These are phyloP conservation scores for Tholera decimalis DNA, from an alignment of 2,888 invertebrate species.

Conservation along the genomic window DNA sequence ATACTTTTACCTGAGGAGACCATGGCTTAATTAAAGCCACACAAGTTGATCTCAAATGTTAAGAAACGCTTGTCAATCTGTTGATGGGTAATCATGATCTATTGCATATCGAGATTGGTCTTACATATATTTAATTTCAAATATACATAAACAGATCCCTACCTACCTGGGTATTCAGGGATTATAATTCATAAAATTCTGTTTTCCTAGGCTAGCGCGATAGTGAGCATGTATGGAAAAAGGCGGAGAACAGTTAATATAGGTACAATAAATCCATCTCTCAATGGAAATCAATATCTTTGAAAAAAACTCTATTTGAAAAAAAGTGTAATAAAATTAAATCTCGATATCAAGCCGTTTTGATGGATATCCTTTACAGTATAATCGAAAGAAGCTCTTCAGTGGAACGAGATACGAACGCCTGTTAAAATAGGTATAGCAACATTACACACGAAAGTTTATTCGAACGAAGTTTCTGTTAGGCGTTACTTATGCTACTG, in stretches of 20 bases:
- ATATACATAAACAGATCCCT: no score
- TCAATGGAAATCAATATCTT: background rate
- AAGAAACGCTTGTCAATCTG: background rate
- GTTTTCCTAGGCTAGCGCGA: no score
- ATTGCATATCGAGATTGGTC: no score
- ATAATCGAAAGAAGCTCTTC: constrained; percentile 3
- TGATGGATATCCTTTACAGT: background rate
- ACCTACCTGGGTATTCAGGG: no score
- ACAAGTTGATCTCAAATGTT: background rate
- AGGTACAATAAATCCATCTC: constrained; percentile 3
- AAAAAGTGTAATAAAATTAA: background rate
- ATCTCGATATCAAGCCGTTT: constrained; percentile 2
- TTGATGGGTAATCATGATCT: background rate
- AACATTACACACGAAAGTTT: constrained; percentile 55
- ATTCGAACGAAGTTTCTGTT: constrained; percentile 34
- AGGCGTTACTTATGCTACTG: constrained; percentile 40
- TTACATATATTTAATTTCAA: no score
- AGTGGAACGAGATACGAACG: constrained; percentile 50
- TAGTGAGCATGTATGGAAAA: no score
- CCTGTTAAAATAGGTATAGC: constrained; percentile 69
- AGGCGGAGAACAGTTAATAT: no score
- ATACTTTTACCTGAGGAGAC: background rate
- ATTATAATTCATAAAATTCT: no score
- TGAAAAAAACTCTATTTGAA: background rate
- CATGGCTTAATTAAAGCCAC: background rate